phyloP scores from a whole-genome alignment of 2,797 vertebrate species.

The Fundulus diaphanus region DNA sequence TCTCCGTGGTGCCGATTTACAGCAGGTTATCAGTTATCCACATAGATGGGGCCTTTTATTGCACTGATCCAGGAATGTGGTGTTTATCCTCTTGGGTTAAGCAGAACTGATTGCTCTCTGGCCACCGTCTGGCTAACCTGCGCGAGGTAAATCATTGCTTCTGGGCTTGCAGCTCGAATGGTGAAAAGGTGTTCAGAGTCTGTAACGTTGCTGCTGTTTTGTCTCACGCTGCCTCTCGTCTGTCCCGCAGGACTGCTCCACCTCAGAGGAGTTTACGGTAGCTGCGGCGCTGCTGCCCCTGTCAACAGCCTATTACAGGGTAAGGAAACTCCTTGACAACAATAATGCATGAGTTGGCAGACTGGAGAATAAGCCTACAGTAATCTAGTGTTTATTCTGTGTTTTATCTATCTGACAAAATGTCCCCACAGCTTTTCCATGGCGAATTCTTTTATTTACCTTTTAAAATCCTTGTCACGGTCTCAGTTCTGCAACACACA shows the following conservation, averaged over 20 bases:
- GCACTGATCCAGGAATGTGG: not conserved
- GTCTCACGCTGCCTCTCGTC: constrained; percentile 42
- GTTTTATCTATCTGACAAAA: not conserved
- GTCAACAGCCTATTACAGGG: constrained; percentile 96
- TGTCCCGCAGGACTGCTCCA: constrained; percentile 93
- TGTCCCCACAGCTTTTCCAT: not conserved
- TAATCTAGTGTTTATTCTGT: constrained; percentile 2
- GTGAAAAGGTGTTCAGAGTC: constrained; percentile 16
- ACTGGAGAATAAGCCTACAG: not conserved
- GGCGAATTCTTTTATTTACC: not conserved
- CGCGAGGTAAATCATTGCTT: constrained; percentile 15
- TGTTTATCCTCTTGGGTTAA: constrained; percentile 4
- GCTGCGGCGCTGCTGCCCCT: constrained; percentile 93
- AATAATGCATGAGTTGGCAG: not conserved
- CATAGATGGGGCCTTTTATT: not conserved
- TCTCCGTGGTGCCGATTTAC: constrained; percentile 15
- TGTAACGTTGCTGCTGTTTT: constrained; percentile 30
- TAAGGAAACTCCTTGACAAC: constrained; percentile 74
- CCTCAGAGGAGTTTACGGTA: constrained; percentile 93
- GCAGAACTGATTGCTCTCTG: not conserved
- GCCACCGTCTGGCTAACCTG: constrained; percentile 2
- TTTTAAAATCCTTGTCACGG: not conserved
- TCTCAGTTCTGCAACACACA: not conserved
- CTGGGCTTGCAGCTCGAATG: constrained; percentile 13
- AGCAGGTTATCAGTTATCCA: constrained; percentile 4